Base-by-base conservation (phyloP, 2,113 vertebrate species). In the Triplophysa dalaica region DNA sequence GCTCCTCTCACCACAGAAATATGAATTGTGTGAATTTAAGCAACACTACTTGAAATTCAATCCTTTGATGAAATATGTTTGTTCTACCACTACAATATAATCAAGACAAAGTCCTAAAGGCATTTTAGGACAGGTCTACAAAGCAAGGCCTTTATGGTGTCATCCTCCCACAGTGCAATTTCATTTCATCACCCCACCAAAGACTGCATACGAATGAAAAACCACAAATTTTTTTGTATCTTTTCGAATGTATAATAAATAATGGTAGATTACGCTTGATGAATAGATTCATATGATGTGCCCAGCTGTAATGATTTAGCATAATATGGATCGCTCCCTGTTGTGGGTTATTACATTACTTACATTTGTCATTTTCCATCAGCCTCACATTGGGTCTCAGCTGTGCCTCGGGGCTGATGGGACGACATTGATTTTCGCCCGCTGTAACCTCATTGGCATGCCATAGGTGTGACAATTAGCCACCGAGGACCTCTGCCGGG, bases 401-500 rank as follows among this genome's bases (percentile, higher is more conserved):
- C 76, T 82, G 81, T 75, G 70, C 70, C 72, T 70, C 26, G 64
- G 33, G 56, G 70, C 70, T 67, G 61, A 62, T 56, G 66, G 58
- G 73, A 77, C 48, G 14, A 26, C 82, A 83, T 83, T 22, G 82
- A 83, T 83, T 77, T 14, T 13, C 43, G 22, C 45, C 77, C 41
- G 43, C 26, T 19, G 66, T 80, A 75, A 77, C 66, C 78, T 80
- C 82, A 83, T 83, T 79, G 66, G 29, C 67, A 83, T 80, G 79
- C 78, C 73, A 83, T 67, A 83, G 82, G 60, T 76, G 73, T 70
- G 50, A 64, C 78, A 72, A 83, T 83, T 80, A 76, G 65, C 73
- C 82, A 77, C 78, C 43, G 43, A 58, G 78, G 78, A 83, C 72
- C 82, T 75, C 60, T 69, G 65, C 68, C 73, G 69, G 75, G 82